Percentiles rank a stretch among this genome's conserved stretches.
These are phyloP conservation scores for Synergus itoensis DNA, from an alignment of 2,888 invertebrate species.

Conservation along the genomic window DNA sequence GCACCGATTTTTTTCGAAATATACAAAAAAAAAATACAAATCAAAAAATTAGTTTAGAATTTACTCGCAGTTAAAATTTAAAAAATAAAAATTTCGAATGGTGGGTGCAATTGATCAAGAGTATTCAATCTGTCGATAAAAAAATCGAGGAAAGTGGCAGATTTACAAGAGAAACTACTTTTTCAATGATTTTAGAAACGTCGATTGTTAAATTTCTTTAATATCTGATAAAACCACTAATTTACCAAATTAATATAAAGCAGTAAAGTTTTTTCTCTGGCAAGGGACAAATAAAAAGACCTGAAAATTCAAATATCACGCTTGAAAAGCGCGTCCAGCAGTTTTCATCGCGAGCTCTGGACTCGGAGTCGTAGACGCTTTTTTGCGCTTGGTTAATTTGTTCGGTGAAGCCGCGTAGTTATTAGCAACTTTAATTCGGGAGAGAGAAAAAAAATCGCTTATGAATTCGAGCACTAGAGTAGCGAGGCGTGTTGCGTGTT, in stretches of 20 bases:
- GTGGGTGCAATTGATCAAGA: neutral
- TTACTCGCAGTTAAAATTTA: too few relatives aligned
- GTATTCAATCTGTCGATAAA: neutral
- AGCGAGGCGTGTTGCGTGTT: constrained; percentile 37
- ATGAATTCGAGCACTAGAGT: constrained; percentile 36
- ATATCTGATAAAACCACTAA: too few relatives aligned
- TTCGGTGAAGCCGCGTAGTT: constrained; percentile 30
- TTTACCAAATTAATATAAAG: neutral
- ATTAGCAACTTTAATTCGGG: constrained; percentile 31
- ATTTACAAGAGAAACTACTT: neutral
- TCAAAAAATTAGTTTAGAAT: too few relatives aligned
- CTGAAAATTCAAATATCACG: constrained; percentile 6
- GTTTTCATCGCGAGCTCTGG: constrained; percentile 34
- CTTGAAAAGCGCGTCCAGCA: constrained; percentile 13
- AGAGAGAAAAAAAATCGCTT: constrained; percentile 33
- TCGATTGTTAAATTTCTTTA: neutral
- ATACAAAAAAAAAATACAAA: too few relatives aligned
- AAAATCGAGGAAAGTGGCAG: constrained; percentile 13
- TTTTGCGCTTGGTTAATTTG: constrained; percentile 35
- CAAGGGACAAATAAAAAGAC: constrained; percentile 15
- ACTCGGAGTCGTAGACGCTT: constrained; percentile 30
- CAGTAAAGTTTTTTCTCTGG: constrained; percentile 25
- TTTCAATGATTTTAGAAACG: neutral
- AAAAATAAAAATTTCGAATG: neutral
- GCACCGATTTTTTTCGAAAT: neutral